Evolutionary conservation across 2,113 vertebrate species (phyloP), one percentile per base, ranked within the genome.

Genomic region (Cyanistes caeruleus): DNA sequence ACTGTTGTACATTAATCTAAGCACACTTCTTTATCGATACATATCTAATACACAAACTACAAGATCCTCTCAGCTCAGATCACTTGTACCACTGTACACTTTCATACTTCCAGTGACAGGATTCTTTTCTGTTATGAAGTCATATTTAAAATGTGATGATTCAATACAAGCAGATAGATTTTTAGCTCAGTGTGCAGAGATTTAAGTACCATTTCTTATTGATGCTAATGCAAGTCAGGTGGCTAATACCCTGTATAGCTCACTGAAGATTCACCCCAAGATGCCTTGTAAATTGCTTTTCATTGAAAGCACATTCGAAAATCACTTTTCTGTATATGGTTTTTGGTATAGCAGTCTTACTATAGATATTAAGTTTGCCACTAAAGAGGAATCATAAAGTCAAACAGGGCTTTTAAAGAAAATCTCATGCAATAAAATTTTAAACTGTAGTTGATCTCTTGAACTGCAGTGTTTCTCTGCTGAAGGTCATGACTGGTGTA

Each of bases 271-370:
- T 94, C 84, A 0, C 78, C 89, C 72, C 89, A 95, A 87, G 82
- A 91, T 94, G 63, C 82, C 84, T 93, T 81, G 51, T 91, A 95
- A 96, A 95, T 89, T 85, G 74, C 63, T 96, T 85, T 91, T 91
- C 94, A 85, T 80, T 93, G 91, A 93, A 96, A 93, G 70, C 78
- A 79, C 46, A 48, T 91, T 91, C 81, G 88, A 83, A 96, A 88
- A 62, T 96, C 70, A 85, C 70, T 95, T 90, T 93, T 90, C 59
- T 90, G 78, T 91, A 35, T 76, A 58, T 59, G 70, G 27, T 74
- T 96, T 90, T 91, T 95, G 59, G 81, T 93, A 53, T 27, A 80
- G 51, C 58, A 58, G 58, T 17, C 60, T 53, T 89, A 67, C n/a
- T 33, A 18, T 25, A 82, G 78, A 79, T 90, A 91, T 75, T 90